Conservation (phyloP, 2,888 invertebrate species). For the Hirtodrosophila duncani region DNA sequence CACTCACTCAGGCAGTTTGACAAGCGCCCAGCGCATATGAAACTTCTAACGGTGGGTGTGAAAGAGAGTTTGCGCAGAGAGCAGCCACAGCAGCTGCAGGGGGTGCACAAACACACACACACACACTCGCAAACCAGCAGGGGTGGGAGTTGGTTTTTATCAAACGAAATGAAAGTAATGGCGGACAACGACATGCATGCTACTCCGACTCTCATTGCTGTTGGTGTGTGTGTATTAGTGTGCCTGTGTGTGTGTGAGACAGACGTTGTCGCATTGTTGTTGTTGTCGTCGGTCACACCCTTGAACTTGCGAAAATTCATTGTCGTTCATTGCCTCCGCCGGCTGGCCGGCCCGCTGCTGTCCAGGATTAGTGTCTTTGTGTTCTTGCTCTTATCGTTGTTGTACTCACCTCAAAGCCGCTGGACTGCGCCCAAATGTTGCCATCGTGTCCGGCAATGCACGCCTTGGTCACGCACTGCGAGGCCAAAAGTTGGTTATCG, state of each 20-base stretch:
- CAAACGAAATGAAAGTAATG: constrained; percentile 55
- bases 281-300: constrained; percentile 74
- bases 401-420: constrained; percentile 93
- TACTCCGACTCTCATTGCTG: constrained; percentile 13
- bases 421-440: constrained; percentile 96
- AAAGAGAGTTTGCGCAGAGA: constrained; percentile 1
- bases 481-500: constrained; percentile 97
- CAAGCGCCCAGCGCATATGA: too few relatives aligned
- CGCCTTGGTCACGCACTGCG: constrained; percentile 95
- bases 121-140: too few relatives aligned
- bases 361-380: constrained; percentile 1
- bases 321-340: constrained; percentile 24
- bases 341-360: not conserved
- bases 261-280: constrained; percentile 15
- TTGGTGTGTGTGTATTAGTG: constrained; percentile 20
- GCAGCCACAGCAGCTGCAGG: constrained; percentile 11
- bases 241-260: constrained; percentile 13
- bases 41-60: too few relatives aligned
- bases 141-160: constrained; percentile 64
- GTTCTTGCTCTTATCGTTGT: too few relatives aligned
- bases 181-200: constrained; percentile 42
- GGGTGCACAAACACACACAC: constrained; percentile 34
- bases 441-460: constrained; percentile 97
- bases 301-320: constrained; percentile 75
- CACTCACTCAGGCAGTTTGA: too few relatives aligned